Percentiles rank a stretch among this genome's conserved stretches.
Conservation (phyloP, 1,140 invertebrate species). For the Penaeus chinensis region DNA sequence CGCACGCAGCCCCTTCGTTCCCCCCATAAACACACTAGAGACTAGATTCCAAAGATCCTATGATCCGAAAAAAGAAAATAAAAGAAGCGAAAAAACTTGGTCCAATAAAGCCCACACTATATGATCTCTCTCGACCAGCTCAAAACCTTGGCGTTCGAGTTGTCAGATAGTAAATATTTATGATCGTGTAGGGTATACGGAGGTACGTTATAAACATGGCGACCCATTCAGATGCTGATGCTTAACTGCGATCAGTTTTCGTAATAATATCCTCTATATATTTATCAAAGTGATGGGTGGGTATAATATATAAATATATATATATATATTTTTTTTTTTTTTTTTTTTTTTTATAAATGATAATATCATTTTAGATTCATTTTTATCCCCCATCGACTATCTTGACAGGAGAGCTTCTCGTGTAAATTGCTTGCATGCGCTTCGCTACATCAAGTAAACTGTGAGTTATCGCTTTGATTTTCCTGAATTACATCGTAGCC, state of each 20-base stretch:
- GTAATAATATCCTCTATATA: slow-evolving; percentile 27
- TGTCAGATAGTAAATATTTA: slow-evolving; percentile 19
- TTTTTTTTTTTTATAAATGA: neutral
- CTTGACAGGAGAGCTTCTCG: no score
- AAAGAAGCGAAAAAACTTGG: neutral
- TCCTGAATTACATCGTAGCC: no score
- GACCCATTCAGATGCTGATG: neutral
- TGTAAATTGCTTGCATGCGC: no score
- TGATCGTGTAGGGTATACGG: neutral
- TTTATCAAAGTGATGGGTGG: neutral
- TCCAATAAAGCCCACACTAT: slow-evolving; percentile 9
- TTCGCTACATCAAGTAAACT: no score
- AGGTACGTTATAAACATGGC: neutral
- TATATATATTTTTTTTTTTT: neutral
- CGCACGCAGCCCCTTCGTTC: no score
- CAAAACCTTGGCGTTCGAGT: neutral
- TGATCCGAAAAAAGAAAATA: neutral
- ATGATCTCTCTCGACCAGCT: neutral
- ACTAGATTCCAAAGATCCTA: slow-evolving; percentile 13
- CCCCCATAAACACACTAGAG: no score
- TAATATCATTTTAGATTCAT: neutral
- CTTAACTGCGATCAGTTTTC: slow-evolving; percentile 3
- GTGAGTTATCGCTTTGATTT: no score
- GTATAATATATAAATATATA: neutral
- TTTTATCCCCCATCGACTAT: no score